Conservation (phyloP, 1,140 invertebrate genomes). For the Trichonephila clavata region DNA sequence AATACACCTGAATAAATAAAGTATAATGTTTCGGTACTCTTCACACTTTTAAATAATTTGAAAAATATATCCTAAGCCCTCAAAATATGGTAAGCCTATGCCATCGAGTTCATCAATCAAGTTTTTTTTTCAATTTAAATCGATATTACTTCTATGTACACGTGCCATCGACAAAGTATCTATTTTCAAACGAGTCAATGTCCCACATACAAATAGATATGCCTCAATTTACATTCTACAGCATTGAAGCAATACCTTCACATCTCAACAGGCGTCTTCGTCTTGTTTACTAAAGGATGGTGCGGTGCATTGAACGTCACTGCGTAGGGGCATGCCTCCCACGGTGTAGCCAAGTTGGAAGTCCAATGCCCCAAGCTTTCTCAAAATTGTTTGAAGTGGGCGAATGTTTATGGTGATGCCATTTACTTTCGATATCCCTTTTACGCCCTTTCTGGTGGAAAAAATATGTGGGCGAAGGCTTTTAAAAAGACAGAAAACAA, state of each 20-base stretch:
- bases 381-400: background rate
- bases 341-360: background rate
- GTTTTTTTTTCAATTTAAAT: too few species aligned
- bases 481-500: background rate
- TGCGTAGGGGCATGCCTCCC: background rate
- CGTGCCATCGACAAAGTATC: too few species aligned
- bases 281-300: background rate
- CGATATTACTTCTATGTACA: too few species aligned
- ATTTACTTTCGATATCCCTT: background rate
- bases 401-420: background rate
- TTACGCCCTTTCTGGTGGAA: background rate
- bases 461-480: background rate
- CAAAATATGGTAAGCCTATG: too few species aligned
- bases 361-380: background rate
- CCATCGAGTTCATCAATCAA: too few species aligned
- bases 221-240: background rate
- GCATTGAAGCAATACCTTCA: too few species aligned
- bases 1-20: too few species aligned
- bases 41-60: too few species aligned
- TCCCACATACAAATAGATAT: background rate
- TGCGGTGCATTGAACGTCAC: background rate
- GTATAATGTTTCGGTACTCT: too few species aligned
- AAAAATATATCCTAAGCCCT: too few species aligned
- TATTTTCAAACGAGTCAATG: background rate
- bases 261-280: background rate